phyloP scores from a whole-genome alignment of 1,140 invertebrate genomes.

The Ostrea edulis region DNA sequence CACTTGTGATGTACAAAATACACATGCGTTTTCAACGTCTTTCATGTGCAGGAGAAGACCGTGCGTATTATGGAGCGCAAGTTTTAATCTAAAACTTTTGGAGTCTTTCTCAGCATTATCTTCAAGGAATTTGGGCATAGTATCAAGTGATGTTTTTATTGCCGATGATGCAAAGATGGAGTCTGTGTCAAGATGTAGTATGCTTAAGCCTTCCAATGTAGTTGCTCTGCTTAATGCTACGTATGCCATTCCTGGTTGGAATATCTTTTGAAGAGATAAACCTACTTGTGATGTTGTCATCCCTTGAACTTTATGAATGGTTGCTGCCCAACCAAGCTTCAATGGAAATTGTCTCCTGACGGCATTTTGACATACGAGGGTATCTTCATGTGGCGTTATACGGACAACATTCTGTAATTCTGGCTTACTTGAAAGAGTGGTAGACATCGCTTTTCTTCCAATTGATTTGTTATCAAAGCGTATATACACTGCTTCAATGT shows the following conservation, averaged over 20 bases:
- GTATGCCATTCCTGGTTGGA: conserved; percentile 47
- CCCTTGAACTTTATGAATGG: conserved; percentile 59
- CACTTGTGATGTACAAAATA: background rate
- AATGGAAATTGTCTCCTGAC: conserved; percentile 47
- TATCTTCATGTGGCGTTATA: conserved; percentile 12
- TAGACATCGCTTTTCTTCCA: background rate
- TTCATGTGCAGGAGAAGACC: background rate
- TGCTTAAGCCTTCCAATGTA: conserved; percentile 31
- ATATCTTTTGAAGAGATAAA: conserved; percentile 44
- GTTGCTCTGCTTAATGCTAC: conserved; percentile 54
- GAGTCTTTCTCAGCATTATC: too few species aligned
- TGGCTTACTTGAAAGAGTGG: background rate
- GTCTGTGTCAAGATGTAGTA: background rate
- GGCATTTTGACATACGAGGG: background rate
- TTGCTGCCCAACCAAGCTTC: conserved; percentile 46
- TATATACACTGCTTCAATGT: conserved; percentile 40
- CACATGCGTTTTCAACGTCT: background rate
- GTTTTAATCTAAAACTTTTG: background rate
- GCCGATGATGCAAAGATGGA: background rate
- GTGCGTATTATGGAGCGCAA: background rate
- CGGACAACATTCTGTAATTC: background rate
- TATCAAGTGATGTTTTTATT: background rate
- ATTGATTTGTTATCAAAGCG: conserved; percentile 45
- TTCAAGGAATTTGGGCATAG: background rate
- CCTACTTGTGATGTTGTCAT: conserved; percentile 47